Evolutionary conservation across 2,888 invertebrate genomes (phyloP), one percentile per base, ranked within the genome.

Genomic region (Drosophila imparisetae): DNA sequence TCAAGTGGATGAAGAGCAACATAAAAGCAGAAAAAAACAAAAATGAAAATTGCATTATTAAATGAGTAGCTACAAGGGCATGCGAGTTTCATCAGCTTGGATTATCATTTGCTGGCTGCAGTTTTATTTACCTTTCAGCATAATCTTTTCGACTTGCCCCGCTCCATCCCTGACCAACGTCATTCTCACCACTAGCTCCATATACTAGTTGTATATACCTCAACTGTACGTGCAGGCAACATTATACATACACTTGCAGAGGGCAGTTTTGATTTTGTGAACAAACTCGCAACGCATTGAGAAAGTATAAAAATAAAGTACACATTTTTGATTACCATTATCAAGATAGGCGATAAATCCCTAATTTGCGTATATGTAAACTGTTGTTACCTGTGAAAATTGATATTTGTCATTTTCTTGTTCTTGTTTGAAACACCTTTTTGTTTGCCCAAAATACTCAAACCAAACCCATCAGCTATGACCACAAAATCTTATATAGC

Each of bases 51-150:
- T 45, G 63, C 58, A 64, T 75, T 79, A 74, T 67, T 74, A 67
- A 64, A 64, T 40, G 67, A 68, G 40, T 67, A 42, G 62, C 48
- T 74, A 53, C 52, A 30, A 85, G 83, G 52, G 80, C 62, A 75
- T 75, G 30, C n/a, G 53, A 36, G 58, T 54, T 73, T 60, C 81
- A 70, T 79, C 79, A 75, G 61, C 45, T 62, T 50, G 64, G 75
- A 42, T 79, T 69, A 75, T 79, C 75, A 75, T 76, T 76, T 75
- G 62, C 76, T 60, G 34, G 65, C 58, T 55, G 48, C 60, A 64
- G 50, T 72, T 77, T 66, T 67, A 82, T 89, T 80, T 80, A 89
- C 80, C 80, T 86, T 77, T 78, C 89, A 75, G 60, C 72, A 77
- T 74, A 83, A 90, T 86, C 80, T 81, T 66, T 69, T 63, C 72